Conservation (phyloP, 2,797 vertebrate genomes). For the Clarias platycephalus region DNA sequence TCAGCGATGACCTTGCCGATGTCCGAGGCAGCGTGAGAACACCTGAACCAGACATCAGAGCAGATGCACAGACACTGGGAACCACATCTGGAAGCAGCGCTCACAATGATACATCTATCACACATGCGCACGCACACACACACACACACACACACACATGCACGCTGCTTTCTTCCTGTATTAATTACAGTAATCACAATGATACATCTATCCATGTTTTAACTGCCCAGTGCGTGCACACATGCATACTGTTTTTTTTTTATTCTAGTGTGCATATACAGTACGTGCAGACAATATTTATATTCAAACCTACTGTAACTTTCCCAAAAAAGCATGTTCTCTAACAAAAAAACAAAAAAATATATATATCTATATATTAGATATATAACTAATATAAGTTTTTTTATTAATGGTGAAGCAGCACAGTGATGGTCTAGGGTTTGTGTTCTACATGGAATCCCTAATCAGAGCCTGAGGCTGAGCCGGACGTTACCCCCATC, state of each 20-base stretch:
- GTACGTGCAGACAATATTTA: neutral
- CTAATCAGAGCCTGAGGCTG: neutral
- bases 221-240: too few relatives aligned
- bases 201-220: neutral
- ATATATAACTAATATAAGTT: neutral
- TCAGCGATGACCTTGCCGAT: constrained; percentile 16
- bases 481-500: neutral
- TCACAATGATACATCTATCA: constrained; percentile 12
- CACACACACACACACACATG: neutral
- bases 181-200: neutral
- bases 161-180: neutral
- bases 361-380: too few relatives aligned
- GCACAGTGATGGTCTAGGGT: neutral
- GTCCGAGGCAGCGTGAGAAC: constrained; percentile 31
- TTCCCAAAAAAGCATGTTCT: neutral
- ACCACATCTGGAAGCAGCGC: neutral
- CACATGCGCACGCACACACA: neutral
- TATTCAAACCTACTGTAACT: neutral
- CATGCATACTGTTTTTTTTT: neutral
- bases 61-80: neutral
- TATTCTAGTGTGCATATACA: neutral
- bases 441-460: neutral
- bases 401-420: too few relatives aligned
- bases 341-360: neutral
- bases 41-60: constrained; percentile 37